Conservation (phyloP, 2,888 invertebrate species). For the Notodonta dromedarius region DNA sequence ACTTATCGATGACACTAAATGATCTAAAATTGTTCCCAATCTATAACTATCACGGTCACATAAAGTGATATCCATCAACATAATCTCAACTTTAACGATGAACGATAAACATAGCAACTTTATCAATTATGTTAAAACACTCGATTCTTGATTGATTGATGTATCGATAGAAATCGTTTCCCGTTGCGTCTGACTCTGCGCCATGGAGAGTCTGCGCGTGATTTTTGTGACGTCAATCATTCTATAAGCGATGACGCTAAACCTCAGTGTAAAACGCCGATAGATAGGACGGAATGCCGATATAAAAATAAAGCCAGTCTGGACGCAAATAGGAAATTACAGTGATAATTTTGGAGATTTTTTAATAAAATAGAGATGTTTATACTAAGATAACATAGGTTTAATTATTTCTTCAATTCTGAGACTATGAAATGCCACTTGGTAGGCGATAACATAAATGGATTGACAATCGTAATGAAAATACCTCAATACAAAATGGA, state of each 20-base stretch:
- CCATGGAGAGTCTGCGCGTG: not conserved
- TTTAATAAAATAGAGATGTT: no score
- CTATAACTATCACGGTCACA: not conserved
- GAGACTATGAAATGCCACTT: no score
- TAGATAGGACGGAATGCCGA: not conserved
- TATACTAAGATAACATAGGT: no score
- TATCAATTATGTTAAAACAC: not conserved
- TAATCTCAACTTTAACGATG: not conserved
- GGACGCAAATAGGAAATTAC: not conserved
- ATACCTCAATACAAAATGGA: no score
- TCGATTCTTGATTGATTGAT: slow-evolving; percentile 1
- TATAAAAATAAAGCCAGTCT: not conserved
- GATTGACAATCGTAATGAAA: no score
- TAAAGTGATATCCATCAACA: not conserved
- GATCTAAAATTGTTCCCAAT: no score
- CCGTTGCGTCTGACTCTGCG: not conserved
- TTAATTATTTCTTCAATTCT: no score
- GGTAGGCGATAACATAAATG: no score
- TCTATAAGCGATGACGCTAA: not conserved
- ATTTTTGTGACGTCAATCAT: not conserved
- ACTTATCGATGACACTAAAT: no score
- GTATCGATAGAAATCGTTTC: not conserved
- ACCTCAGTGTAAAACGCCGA: not conserved
- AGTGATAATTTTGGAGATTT: no score
- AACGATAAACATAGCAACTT: not conserved